phyloP scores from a whole-genome alignment of 2,888 invertebrate genomes.

The Vandiemenella viatica region DNA sequence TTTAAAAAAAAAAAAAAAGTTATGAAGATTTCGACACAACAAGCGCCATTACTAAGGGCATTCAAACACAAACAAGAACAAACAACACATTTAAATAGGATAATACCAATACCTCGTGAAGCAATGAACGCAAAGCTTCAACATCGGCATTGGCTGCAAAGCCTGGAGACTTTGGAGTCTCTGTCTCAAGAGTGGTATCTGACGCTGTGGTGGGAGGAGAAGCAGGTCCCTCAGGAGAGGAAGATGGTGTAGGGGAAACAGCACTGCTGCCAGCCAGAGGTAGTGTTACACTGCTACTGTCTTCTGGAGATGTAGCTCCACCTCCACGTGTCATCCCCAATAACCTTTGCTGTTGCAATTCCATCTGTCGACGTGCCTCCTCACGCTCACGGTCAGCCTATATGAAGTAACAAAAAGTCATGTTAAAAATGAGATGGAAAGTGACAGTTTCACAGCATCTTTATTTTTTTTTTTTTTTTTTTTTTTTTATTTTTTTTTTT shows the following conservation, averaged over 20 bases:
- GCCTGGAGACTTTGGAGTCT: constrained; percentile 36
- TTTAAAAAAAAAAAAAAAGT: no score
- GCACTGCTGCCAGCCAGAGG: constrained; percentile 17
- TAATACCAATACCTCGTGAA: constrained; percentile 59
- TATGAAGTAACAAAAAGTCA: no score
- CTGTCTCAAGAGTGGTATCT: constrained; percentile 12
- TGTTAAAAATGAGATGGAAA: no score
- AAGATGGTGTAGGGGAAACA: constrained; percentile 24
- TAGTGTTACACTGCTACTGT: constrained; percentile 25
- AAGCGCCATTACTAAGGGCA: no score
- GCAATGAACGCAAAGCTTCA: constrained; percentile 53
- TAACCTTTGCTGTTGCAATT: constrained; percentile 17
- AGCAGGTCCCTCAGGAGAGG: constrained; percentile 26
- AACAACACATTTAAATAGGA: constrained; percentile 1
- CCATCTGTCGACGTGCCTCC: constrained; percentile 41
- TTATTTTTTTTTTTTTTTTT: no score
- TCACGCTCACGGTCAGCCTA: constrained; percentile 77
- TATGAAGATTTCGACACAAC: no score
- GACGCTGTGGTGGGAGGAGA: constrained; percentile 11
- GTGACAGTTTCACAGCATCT: no score
- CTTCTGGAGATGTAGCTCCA: constrained; percentile 14
- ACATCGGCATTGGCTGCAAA: constrained; percentile 38
- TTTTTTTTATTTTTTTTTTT: no score
- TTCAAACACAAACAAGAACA: no score
- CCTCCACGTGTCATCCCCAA: constrained; percentile 10